Evolutionary conservation across 1,140 invertebrate genomes (phyloP), one percentile per base, ranked within the genome.

Genomic region (Cydia amplana): DNA sequence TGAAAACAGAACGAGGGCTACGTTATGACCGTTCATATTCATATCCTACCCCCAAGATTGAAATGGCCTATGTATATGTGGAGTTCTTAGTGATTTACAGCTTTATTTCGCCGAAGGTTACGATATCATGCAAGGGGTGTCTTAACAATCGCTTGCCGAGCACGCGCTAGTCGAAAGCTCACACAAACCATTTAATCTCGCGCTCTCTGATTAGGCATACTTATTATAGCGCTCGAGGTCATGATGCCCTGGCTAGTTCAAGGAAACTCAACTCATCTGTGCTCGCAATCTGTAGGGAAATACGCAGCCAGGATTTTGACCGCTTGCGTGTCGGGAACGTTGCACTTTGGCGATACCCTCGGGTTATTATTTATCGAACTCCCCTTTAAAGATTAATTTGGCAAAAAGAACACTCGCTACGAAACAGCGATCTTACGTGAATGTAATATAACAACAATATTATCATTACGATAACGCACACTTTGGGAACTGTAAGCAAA

Each of bases 281-380:
- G 0, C 55, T 60, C 12, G 6, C 9, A 3, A 10, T 12, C 1
- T 9, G n/a, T 10, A 23, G 7, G 20, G 20, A 9, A 60, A 60
- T 23, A 60, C 20, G 55, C 55, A 1, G 77, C 18, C 73, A 78
- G 83, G 82, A 77, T 86, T 86, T 88, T 87, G 83, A 87, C 81
- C 87, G 85, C 73, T 89, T 76, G 87, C 85, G 85, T 87, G 87
- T 81, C 76, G 79, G 77, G 77, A 83, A 76, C 85, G 77, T 83
- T 87, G 82, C 84, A 80, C 83, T 80, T 81, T 85, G 82, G 80
- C 81, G 81, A 81, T 83, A 74, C 81, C 84, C 85, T 77, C 74
- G 72, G 80, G 84, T 79, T 89, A 76, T 84, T 83, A 83, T 85
- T 87, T 82, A 74, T 55, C 76, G 64, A 77, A 85, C 82, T 87